phyloP scores from a whole-genome alignment of 2,113 vertebrate genomes.

The Alexandromys fortis region DNA sequence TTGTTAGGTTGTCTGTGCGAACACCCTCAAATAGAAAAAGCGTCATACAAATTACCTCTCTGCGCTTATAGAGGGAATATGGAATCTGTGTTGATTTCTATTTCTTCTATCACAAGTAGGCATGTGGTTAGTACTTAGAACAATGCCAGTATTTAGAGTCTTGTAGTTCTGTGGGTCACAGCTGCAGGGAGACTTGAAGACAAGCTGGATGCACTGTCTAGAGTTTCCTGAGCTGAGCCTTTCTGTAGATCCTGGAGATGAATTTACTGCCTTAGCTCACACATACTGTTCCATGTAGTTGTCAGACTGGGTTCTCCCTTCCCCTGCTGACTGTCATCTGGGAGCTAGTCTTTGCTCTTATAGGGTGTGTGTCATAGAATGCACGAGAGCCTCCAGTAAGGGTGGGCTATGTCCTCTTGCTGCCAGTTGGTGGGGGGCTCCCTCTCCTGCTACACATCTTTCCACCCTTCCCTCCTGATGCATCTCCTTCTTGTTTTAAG shows the following conservation, averaged over 20 bases:
- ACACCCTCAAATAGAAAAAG: constrained; percentile 50
- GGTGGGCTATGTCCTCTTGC: neutral
- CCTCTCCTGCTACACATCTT: neutral
- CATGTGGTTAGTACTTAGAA: neutral
- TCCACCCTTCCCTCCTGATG: neutral
- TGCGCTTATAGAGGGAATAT: neutral
- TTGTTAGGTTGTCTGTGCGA: constrained; percentile 55
- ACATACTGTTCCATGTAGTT: neutral
- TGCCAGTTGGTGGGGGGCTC: fast-evolving
- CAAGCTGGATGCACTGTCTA: neutral
- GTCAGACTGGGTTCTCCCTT: neutral
- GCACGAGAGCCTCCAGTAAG: neutral
- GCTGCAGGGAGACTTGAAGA: neutral
- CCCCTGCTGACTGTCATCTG: neutral
- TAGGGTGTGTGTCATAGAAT: neutral
- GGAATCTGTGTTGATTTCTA: neutral
- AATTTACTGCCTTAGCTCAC: neutral
- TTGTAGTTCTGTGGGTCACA: neutral
- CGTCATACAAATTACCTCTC: neutral
- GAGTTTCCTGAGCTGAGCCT: neutral
- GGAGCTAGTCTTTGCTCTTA: neutral
- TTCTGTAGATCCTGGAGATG: neutral
- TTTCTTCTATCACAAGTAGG: neutral
- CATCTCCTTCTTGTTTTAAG: neutral
- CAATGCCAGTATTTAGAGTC: neutral